A percentile compares a stretch with the other conserved stretches of the same genome.
These are phyloP conservation scores for Ibidorhyncha struthersii DNA, from an alignment of 2,113 vertebrate species.

Conservation along the genomic window DNA sequence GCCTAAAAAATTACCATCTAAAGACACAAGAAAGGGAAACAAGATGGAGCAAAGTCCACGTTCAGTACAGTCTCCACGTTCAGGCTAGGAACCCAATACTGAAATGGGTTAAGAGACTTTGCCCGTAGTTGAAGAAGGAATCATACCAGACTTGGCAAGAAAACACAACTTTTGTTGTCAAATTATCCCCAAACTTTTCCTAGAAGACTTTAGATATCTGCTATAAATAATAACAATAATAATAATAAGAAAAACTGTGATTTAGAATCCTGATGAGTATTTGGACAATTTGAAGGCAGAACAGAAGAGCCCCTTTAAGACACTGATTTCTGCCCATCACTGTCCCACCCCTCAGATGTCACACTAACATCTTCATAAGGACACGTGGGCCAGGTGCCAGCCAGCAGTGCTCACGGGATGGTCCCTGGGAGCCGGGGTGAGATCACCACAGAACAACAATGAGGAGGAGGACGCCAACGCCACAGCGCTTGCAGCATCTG, in stretches of 20 bases:
- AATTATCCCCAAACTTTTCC: not conserved
- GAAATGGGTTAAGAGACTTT: not conserved
- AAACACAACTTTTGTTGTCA: not conserved
- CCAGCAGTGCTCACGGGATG: not conserved
- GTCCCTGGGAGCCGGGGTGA: not conserved
- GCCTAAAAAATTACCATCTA: not conserved
- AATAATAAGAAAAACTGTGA: not conserved
- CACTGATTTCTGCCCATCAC: not conserved
- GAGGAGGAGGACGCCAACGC: not conserved
- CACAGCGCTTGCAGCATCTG: not conserved
- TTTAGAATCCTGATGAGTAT: not conserved
- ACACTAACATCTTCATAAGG: not conserved
- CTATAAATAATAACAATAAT: not conserved
- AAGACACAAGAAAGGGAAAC: not conserved
- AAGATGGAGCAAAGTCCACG: not conserved
- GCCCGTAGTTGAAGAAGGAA: not conserved
- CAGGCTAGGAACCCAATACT: not conserved
- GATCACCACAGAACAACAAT: not conserved
- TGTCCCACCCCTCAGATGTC: not conserved
- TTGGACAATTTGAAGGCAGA: not conserved
- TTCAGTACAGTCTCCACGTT: not conserved
- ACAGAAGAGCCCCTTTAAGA: not conserved
- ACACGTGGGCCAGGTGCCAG: not conserved
- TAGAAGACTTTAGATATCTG: not conserved
- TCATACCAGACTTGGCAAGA: not conserved